These are phyloP conservation scores for Clanis bilineata DNA, from an alignment of 2,888 invertebrate species.

Conservation along the genomic window DNA sequence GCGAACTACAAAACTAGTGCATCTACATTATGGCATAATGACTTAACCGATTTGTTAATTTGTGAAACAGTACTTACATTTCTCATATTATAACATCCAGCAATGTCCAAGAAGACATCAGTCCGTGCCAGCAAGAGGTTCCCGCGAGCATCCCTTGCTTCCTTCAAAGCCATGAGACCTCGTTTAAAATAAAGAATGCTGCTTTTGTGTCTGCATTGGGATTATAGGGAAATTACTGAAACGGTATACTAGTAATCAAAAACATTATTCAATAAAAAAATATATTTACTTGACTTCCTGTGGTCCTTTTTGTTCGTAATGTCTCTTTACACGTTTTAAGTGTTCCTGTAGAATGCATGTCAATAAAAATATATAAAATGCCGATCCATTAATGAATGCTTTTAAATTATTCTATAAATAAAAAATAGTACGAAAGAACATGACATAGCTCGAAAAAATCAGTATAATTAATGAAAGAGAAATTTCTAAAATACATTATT, in stretches of 20 bases:
- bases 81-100: constrained; percentile 65
- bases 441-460: too few relatives aligned
- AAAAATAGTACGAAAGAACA: too few relatives aligned
- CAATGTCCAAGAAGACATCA: constrained; percentile 60
- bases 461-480: too few relatives aligned
- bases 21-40: too few relatives aligned
- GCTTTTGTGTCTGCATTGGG: constrained; percentile 54
- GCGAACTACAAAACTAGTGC: too few relatives aligned
- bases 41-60: too few relatives aligned
- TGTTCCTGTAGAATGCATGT: constrained; percentile 38
- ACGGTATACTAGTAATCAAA: neutral
- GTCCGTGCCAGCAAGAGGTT: constrained; percentile 44
- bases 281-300: constrained; percentile 43
- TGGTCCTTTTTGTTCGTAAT: constrained; percentile 44
- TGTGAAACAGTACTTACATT: too few relatives aligned
- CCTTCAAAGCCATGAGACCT: constrained; percentile 54
- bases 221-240: neutral
- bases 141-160: constrained; percentile 45
- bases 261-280: neutral
- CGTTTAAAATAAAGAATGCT: constrained; percentile 64
- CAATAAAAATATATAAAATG: constrained; percentile 4
- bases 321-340: constrained; percentile 47
- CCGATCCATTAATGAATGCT: too few relatives aligned
- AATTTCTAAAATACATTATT: too few relatives aligned
- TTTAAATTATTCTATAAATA: too few relatives aligned